Evolutionary conservation across 2,888 invertebrate genomes (phyloP), one percentile per base, ranked within the genome.

Genomic region (Erebia palarica): DNA sequence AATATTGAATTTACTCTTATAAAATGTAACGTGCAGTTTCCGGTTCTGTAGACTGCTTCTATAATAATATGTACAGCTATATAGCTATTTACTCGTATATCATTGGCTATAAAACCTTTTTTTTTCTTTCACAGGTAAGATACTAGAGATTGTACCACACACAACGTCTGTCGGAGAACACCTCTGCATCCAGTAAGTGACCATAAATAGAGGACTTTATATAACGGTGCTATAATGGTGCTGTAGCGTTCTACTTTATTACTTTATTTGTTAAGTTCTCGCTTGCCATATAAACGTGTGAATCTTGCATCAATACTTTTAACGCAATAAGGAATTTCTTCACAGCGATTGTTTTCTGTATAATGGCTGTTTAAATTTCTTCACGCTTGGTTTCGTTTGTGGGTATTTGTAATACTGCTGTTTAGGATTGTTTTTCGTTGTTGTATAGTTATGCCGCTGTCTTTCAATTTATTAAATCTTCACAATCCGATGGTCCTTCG

Each of bases 121-220:
- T 55, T 80, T 79, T 81, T 79, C 81, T 74, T 82, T 83, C 80
- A 75, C 88, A 89, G 89, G 89, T 89, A 89, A 87, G 88, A 79
- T 79, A 57, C 57, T 21, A 57, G 21, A 21, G 55, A 79, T 78
- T 74, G 76, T 79, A 75, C 81, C 82, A 83, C 84, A 83, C 84
- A 84, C 82, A 80, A 78, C 77, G 81, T 76, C 76, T 75, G 78
- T 78, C 77, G 68, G 69, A 69, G 71, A 44, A 55, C 66, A 70
- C 57, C 63, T 58, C 64, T 53, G 55, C 67, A 59, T 68, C 57
- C 67, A 72, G 73, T 75, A 74, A 81, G 80, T 78, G 80, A 79
- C 82, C 75, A 84, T 86, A 84, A 85, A 84, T 82, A 80, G 74
- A 76, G 68, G 73, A 75, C 72, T 80, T 81, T 80, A 83, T 66